Base-by-base conservation (phyloP, 2,113 vertebrate genomes). In the Oreochromis spilurus region DNA sequence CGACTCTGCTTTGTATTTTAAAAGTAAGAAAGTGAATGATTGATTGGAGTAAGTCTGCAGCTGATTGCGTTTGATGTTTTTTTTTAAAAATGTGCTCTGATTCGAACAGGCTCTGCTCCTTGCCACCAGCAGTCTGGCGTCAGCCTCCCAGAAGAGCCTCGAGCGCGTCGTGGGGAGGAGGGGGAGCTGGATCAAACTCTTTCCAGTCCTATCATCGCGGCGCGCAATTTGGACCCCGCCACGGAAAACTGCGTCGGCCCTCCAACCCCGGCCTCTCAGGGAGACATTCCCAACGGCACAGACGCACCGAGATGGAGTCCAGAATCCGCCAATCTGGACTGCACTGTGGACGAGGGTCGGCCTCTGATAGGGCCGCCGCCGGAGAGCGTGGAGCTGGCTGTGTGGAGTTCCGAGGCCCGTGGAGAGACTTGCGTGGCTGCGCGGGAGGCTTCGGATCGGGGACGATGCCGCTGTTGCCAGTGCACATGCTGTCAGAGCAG, bases 381-480 rank as follows among this genome's bases (percentile, higher is more conserved):
- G 0, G 96, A 96, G 90, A 95, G 91, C 54, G 93, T 96, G 84
- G 96, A 96, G 90, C 92, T 97, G 91, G 82, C 88, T 1, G 88
- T 96, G 90, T 95, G 95, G 95, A 88, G 89, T 57, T 11, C 94
- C 0, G 94, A 89, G 78, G 93, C 78, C 4, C 82, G 3, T 29
- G 84, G 62, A 77, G 90, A 91, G 85, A 86, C 88, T 55, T 60
- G 79, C 21, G 81, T 62, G 9, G 87, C 50, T 3, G 7, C 84
- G 1, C 54, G n/a, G 29, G 95, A 82, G 85, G 86, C 75, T 24
- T 78, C 90, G 1, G 91, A 88, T 36, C 83, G 6, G 36, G 89
- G 88, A 26, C 87, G 19, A n/a, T 91, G 93, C 65, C 29, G 77
- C 38, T 94, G 94, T 80, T 93, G 93, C 77, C 91, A 82, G 82